Percentiles rank a stretch among this genome's conserved stretches.
These are phyloP conservation scores for Fissipunctia ypsillon DNA, from an alignment of 2,888 invertebrate species.

Conservation along the genomic window DNA sequence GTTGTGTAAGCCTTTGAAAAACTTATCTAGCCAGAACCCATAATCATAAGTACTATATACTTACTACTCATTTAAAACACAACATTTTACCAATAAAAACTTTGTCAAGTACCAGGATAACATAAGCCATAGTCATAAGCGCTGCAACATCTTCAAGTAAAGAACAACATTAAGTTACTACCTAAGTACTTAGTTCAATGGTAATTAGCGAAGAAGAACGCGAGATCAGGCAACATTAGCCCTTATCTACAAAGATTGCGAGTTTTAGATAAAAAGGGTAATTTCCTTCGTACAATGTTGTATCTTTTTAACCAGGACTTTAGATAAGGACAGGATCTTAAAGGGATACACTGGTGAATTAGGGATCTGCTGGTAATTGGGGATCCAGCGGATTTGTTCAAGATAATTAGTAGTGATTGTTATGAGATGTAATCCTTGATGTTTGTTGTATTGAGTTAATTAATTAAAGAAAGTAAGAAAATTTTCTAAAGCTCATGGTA, in stretches of 20 bases:
- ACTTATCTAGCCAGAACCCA: too few relatives aligned
- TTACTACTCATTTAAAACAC: neutral
- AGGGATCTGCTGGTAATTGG: constrained; percentile 15
- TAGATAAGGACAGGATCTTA: constrained; percentile 54
- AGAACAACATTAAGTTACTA: constrained; percentile 46
- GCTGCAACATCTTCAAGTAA: constrained; percentile 27
- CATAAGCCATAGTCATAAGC: constrained; percentile 17
- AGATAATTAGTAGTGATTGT: constrained; percentile 21
- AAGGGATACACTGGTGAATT: constrained; percentile 21
- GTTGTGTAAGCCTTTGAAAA: too few relatives aligned
- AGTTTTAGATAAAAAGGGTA: constrained; percentile 65
- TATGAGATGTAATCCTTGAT: neutral
- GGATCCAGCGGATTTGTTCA: constrained; percentile 20
- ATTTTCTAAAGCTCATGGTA: neutral
- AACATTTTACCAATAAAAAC: neutral
- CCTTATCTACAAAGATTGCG: constrained; percentile 62
- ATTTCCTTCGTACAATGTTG: constrained; percentile 61
- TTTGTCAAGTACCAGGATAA: constrained; percentile 23
- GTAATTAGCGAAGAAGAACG: constrained; percentile 51
- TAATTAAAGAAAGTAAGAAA: neutral
- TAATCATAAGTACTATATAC: too few relatives aligned
- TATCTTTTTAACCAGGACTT: constrained; percentile 57
- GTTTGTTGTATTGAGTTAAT: neutral
- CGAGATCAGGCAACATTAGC: constrained; percentile 48
- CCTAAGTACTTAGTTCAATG: constrained; percentile 47